A percentile compares a stretch with the other conserved stretches of the same genome.
phyloP scores from a whole-genome alignment of 1,140 invertebrate genomes.

The Melitaea cinxia region DNA sequence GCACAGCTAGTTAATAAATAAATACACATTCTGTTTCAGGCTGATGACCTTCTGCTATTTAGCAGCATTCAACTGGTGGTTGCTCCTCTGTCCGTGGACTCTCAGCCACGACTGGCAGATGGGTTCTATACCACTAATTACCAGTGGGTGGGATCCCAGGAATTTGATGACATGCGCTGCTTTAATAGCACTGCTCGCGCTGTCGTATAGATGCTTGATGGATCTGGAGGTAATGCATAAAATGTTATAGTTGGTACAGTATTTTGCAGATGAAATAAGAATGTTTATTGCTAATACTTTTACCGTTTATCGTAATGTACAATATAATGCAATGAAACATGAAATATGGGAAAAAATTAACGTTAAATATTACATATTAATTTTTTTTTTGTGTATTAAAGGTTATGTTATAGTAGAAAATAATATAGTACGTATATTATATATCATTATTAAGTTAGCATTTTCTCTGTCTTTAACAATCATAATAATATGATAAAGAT shows the following conservation, averaged over 20 bases:
- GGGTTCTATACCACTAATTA: conserved; percentile 90
- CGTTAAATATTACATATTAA: too few relatives aligned
- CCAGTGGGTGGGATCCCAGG: conserved; percentile 85
- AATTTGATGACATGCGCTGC: conserved; percentile 88
- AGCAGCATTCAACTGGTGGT: conserved; percentile 90
- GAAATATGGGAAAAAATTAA: too few relatives aligned
- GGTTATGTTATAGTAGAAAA: too few relatives aligned
- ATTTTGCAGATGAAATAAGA: too few relatives aligned
- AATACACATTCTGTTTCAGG: conserved; percentile 43
- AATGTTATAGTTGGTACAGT: background rate
- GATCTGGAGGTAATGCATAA: conserved; percentile 84
- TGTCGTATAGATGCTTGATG: conserved; percentile 83
- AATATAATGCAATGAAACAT: too few relatives aligned
- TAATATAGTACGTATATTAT: too few relatives aligned
- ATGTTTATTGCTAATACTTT: too few relatives aligned
- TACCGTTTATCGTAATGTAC: too few relatives aligned
- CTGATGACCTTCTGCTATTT: conserved; percentile 90
- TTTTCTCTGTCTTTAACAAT: too few relatives aligned
- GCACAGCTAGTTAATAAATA: background rate
- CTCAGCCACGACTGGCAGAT: conserved; percentile 94
- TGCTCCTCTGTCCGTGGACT: conserved; percentile 88
- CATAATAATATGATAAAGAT: too few relatives aligned
- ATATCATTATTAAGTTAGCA: too few relatives aligned
- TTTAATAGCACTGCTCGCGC: conserved; percentile 82
- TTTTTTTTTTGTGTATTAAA: too few relatives aligned